A percentile compares a stretch with the other conserved stretches of the same genome.
Conservation (phyloP, 2,797 vertebrate species). For the Hephaestus fuliginosus region DNA sequence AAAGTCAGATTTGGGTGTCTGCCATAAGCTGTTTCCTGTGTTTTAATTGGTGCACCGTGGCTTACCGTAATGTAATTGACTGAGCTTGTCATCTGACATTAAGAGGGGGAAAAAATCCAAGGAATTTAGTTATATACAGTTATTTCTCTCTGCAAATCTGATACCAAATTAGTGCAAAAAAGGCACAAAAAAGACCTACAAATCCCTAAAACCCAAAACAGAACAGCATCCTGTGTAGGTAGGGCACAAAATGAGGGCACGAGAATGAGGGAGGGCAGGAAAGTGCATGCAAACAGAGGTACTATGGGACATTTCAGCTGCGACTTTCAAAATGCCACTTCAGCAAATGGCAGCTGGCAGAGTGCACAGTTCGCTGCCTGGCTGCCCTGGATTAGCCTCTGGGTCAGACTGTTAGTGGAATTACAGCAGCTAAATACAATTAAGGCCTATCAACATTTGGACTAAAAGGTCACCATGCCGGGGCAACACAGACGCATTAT, state of each 20-base stretch:
- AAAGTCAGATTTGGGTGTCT: slow-evolving; percentile 42
- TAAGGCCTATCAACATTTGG: slow-evolving; percentile 79
- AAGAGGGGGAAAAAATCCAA: neutral
- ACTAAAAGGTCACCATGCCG: slow-evolving; percentile 72
- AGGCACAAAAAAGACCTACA: neutral
- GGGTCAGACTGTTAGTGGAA: slow-evolving; percentile 78
- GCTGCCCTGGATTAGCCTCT: slow-evolving; percentile 75
- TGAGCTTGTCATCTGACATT: slow-evolving; percentile 5
- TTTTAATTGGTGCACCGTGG: slow-evolving; percentile 50
- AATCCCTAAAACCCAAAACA: slow-evolving; percentile 40
- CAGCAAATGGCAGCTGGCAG: slow-evolving; percentile 74
- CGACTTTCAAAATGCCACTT: slow-evolving; percentile 74
- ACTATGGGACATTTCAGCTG: slow-evolving; percentile 74
- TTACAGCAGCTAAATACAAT: slow-evolving; percentile 82
- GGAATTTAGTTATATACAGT: neutral
- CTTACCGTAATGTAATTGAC: slow-evolving; percentile 35
- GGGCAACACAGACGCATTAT: slow-evolving; percentile 60
- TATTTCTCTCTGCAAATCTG: neutral
- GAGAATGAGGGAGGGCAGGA: slow-evolving; percentile 36
- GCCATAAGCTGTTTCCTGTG: slow-evolving; percentile 48
- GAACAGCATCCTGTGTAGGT: slow-evolving; percentile 31
- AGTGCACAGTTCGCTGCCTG: slow-evolving; percentile 65
- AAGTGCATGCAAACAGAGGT: slow-evolving; percentile 47
- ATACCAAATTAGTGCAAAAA: slow-evolving; percentile 9
- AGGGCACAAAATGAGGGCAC: slow-evolving; percentile 46